Conservation (phyloP, 2,113 vertebrate genomes). For the Nanger granti region DNA sequence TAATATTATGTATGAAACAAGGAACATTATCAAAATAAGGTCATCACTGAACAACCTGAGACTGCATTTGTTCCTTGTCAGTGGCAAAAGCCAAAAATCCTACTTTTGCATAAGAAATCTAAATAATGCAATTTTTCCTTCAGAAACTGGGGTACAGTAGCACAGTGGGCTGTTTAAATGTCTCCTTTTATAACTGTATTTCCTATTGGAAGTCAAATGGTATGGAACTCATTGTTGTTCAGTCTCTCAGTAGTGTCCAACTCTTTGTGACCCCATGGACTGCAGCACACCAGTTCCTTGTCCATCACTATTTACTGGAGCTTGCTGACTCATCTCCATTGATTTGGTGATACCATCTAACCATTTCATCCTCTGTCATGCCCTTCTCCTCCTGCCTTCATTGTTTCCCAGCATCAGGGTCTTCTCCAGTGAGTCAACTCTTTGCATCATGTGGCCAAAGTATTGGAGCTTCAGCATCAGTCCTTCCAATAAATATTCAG, state of each 20-base stretch:
- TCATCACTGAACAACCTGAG: not conserved
- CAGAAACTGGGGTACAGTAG: not conserved
- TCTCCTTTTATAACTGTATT: not conserved
- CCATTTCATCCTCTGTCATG: not conserved
- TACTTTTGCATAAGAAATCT: not conserved
- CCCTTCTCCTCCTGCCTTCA: not conserved
- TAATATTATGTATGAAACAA: not conserved
- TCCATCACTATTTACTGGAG: not conserved
- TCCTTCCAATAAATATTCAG: not conserved
- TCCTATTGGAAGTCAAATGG: not conserved
- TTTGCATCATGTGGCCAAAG: not conserved
- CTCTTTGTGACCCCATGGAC: not conserved
- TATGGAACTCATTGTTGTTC: not conserved
- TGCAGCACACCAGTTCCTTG: not conserved
- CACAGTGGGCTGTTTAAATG: not conserved
- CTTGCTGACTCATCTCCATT: not conserved
- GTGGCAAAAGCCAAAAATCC: not conserved
- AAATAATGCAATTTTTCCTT: not conserved
- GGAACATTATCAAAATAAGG: not conserved
- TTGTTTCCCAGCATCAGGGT: not conserved
- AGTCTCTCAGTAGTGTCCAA: not conserved
- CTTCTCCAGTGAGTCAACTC: not conserved
- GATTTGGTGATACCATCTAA: not conserved
- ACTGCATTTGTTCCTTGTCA: not conserved
- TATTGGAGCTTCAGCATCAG: not conserved